Base-by-base conservation (phyloP, 2,797 vertebrate species). In the Schizopygopsis malacanthus region DNA sequence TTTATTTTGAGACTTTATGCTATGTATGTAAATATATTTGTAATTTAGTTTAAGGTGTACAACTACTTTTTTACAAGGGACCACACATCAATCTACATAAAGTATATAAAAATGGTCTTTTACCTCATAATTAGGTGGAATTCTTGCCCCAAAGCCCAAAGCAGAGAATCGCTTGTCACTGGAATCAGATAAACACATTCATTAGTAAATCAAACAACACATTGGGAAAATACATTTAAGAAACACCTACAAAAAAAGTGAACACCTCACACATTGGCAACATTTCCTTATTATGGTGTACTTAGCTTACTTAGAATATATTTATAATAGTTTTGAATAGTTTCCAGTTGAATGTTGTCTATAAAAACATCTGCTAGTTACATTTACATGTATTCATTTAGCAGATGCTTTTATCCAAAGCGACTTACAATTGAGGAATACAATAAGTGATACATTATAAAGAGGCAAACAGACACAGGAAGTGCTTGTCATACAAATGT, bases 161-260 rank as follows among this genome's bases (percentile, higher is more conserved):
- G 98, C 98, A 1, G 98, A 99, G 94, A 99, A 99, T 79, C 96
- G 96, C 95, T 98, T 99, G 90, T 99, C 97, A 0, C 98, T 99
- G 91, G 92, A 43, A 91, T 67, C 41, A 82, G 80, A 87, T 69
- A 85, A 78, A 70, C 1, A 41, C 18, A 63, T 47, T 15, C 12
- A 63, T 75, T 37, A 54, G 73, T 41, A 25, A 4, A 25, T 28
- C 65, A 50, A 37, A n/a, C 28, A 47, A 22, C 54, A 47, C 16
- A 65, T 18, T 25, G 11, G n/a, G 4, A n/a, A 15, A n/a, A 41
- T n/a, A 2, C 0, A 22, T 20, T 6, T 1, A 16, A 25, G 33
- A 56, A 82, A 28, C 37, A 52, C 2, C 12, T 33, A 70, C 33
- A 28, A 15, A 33, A 33, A 16, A 33, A 50, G 15, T 67, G 6